Base-by-base conservation (phyloP, 2,797 vertebrate species). In the Acipenser transmontanus region DNA sequence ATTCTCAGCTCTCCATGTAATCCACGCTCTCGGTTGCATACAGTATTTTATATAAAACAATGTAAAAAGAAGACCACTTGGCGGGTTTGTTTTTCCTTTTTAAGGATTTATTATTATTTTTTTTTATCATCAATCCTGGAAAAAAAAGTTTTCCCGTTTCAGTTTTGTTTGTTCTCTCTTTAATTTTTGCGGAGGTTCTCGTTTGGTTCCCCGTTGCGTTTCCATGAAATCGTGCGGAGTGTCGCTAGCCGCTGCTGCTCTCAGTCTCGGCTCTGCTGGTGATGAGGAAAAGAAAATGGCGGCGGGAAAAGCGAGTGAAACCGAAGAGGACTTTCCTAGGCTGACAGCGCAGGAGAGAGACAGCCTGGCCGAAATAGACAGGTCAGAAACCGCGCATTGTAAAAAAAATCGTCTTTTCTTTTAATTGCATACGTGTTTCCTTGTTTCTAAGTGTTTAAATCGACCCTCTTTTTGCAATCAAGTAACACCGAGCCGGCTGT, bases 241-340 rank as follows among this genome's bases (percentile, higher is more conserved):
- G 93, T 97, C 95, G 92, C 92, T 93, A 85, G 68, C 84, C 82
- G 76, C 83, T 78, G 84, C 84, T 82, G 80, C 74, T 80, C 85
- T 83, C 83, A 91, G 87, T 77, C 86, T 91, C 86, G 85, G 90
- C 83, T 90, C 84, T 84, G 86, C 85, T 89, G 92, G 90, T 91
- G 94, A 95, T 96, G 95, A 97, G 94, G 94, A 94, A 92, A 94
- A 97, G 93, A 97, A 98, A 96, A 98, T 97, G 95, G 95, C 95
- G 95, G 94, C 94, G 92, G 93, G 92, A 92, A 94, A 94, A 94
- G 91, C 94, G 91, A 94, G 90, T 85, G 94, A 94, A 90, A 93
- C 91, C 91, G 93, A 95, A 84, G 94, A 96, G 94, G 94, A 95
- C 92, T 97, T 94, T 93, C 94, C 93, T 84, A 94, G 91, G 92